Evolutionary conservation across 2,113 vertebrate species (phyloP), one percentile per base, ranked within the genome.

Genomic region (Seriola aureovittata): DNA sequence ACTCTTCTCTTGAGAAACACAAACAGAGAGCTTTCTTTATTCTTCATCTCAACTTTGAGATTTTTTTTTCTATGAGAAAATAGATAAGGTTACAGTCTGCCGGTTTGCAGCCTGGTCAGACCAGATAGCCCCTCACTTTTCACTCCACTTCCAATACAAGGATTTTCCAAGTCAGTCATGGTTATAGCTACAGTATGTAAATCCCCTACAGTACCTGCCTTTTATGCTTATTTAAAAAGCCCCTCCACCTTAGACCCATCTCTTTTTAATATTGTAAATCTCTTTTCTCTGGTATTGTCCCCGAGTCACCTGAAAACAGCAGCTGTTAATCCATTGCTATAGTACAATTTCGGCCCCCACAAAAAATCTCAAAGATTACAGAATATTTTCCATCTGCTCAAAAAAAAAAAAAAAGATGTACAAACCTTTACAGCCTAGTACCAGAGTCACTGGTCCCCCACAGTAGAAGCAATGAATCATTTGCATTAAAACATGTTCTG

Each of bases 161-260:
- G 70, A 68, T 81, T 87, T 70, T 83, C 42, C 25, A 8, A 72
- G 36, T n/a, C 23, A 23, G 80, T 72, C 55, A 74, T 46, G 78
- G 75, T 84, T 71, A 8, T 12, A 32, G 70, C 29, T 74, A 23
- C 58, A 81, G 57, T 79, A 70, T 85, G 71, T 84, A 81, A 91
- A 91, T 87, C 76, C 68, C 59, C 71, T 75, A 29, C 23, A 57
- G 55, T 13, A 72, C 85, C 82, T 85, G 82, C 76, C 72, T 69
- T 79, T 82, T 73, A 71, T 74, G 29, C 73, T 74, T 55, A 84
- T 79, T 78, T 83, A 52, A 87, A 81, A 17, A 86, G 60, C 46
- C n/a, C 19, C 21, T 79, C 59, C 46, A 72, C 58, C 36, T 86
- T 76, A 29, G 23, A 19, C 65, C 62, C 63, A 40, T 72, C 73